phyloP scores from a whole-genome alignment of 2,113 vertebrate species.

The Myotis brandtii region DNA sequence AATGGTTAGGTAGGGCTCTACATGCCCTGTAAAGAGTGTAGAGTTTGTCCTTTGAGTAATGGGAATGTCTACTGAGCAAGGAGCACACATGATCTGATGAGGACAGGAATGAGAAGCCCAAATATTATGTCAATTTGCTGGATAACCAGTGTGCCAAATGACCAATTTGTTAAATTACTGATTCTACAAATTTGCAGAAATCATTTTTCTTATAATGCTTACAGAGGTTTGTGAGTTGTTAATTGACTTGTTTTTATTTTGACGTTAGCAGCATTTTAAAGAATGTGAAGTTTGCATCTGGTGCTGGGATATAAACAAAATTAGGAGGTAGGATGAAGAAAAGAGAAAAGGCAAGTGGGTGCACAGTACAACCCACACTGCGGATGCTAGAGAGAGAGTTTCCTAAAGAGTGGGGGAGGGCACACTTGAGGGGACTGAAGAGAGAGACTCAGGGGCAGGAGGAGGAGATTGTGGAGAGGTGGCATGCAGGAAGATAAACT shows the following conservation, averaged over 20 bases:
- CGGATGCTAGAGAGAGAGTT: background rate
- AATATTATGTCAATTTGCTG: background rate
- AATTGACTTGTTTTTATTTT: conserved; percentile 48
- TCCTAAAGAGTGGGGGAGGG: fast-evolving
- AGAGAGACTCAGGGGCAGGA: background rate
- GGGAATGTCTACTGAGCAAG: background rate
- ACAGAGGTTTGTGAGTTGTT: background rate
- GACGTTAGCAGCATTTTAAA: background rate
- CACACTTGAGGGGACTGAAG: too few relatives aligned
- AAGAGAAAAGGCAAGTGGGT: background rate
- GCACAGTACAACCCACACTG: background rate
- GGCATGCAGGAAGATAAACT: background rate
- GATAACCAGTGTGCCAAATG: background rate
- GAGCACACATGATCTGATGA: background rate
- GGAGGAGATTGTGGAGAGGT: background rate
- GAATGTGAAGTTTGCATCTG: background rate
- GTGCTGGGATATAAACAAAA: background rate
- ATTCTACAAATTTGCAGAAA: background rate
- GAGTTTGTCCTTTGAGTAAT: background rate
- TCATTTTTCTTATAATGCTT: background rate
- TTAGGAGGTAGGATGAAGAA: background rate
- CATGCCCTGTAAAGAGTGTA: background rate
- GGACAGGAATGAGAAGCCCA: background rate
- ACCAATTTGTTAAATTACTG: background rate
- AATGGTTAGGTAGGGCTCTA: background rate